Evolutionary conservation across 2,888 invertebrate species (phyloP).

Genomic region (Nephrotoma guestfalica): DNA sequence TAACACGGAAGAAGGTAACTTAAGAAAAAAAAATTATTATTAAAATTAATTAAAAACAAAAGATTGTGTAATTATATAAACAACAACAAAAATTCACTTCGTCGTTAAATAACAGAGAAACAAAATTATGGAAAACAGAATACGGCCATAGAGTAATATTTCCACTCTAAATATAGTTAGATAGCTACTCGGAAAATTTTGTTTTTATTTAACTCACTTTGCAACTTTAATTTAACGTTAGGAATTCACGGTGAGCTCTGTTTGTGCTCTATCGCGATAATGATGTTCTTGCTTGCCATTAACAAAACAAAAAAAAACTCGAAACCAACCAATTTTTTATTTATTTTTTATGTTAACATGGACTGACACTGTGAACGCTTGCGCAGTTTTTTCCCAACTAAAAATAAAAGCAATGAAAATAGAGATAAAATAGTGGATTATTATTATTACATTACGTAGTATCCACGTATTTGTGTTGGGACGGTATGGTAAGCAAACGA

Average conservation of each 20-base stretch:
- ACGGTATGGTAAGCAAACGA: background rate
- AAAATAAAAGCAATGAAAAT: background rate
- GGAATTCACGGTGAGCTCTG: background rate
- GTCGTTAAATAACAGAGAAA: background rate
- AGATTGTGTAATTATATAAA: background rate
- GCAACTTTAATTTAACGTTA: background rate
- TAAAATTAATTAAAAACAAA: background rate
- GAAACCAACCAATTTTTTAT: background rate
- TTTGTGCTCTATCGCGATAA: background rate
- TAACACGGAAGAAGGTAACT: background rate
- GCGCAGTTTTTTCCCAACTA: background rate
- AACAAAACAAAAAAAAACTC: background rate
- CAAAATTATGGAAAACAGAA: background rate
- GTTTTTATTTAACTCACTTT: background rate
- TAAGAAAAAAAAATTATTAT: background rate
- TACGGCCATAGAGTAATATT: background rate
- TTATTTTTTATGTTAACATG: background rate
- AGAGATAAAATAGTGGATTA: background rate
- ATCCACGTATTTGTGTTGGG: background rate
- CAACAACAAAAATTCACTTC: background rate
- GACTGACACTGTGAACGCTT: background rate
- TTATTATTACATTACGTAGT: background rate
- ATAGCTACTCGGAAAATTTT: background rate
- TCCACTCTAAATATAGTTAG: background rate
- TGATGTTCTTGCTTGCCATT: background rate